phyloP scores from a whole-genome alignment of 1,140 invertebrate genomes.

The Zaprionus davidi region DNA sequence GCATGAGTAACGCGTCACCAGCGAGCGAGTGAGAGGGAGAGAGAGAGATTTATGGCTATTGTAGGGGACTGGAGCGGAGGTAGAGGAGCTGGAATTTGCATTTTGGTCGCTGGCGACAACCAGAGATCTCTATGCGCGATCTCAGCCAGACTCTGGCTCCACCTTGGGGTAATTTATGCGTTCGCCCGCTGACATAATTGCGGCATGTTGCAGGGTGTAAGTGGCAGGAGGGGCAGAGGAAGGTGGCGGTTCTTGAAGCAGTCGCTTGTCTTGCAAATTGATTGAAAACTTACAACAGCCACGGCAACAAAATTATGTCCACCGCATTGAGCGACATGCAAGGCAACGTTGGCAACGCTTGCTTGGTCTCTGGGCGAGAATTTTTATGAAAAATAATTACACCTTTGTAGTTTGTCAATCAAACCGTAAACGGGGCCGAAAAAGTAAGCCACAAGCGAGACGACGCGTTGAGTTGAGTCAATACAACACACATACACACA shows the following conservation, averaged over 20 bases:
- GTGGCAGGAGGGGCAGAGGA: background rate
- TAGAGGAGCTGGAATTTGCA: slow-evolving; percentile 23
- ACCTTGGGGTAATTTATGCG: slow-evolving; percentile 67
- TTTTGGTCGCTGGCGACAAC: slow-evolving; percentile 53
- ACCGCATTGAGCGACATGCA: slow-evolving; percentile 30
- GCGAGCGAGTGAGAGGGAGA: slow-evolving; percentile 33
- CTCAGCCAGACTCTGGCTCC: slow-evolving; percentile 16
- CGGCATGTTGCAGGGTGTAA: slow-evolving; percentile 6
- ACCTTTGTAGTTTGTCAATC: slow-evolving; percentile 83
- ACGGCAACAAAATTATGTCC: slow-evolving; percentile 46
- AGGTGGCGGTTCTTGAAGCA: background rate
- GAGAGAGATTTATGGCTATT: slow-evolving; percentile 63
- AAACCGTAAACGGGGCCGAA: slow-evolving; percentile 56
- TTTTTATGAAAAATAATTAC: slow-evolving; percentile 82
- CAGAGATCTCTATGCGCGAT: background rate
- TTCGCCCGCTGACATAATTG: slow-evolving; percentile 75
- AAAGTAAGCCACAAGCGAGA: slow-evolving; percentile 41
- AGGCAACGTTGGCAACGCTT: slow-evolving; percentile 27
- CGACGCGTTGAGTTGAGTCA: too few relatives aligned
- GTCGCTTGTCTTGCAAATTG: slow-evolving; percentile 60
- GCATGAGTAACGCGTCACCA: slow-evolving; percentile 77
- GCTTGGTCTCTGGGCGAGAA: slow-evolving; percentile 6
- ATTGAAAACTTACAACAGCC: slow-evolving; percentile 73
- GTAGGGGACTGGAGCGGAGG: background rate
- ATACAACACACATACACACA: background rate